These are phyloP conservation scores for Apamea epomidion DNA, from an alignment of 2,888 invertebrate genomes.

Conservation along the genomic window DNA sequence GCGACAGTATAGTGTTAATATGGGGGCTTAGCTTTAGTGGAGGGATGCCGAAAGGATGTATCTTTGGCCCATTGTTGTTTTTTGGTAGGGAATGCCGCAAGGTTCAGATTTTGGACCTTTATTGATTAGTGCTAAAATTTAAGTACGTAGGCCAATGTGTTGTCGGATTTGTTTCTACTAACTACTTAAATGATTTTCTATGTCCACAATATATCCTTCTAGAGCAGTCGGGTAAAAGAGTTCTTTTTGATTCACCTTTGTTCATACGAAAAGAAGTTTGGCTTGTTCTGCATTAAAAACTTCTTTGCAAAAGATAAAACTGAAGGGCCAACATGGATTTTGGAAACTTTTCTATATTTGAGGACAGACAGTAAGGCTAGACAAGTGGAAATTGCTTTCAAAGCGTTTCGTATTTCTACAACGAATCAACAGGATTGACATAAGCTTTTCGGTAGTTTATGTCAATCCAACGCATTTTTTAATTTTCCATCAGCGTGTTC, in stretches of 20 bases:
- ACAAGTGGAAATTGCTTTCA: no score
- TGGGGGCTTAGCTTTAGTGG: slow-evolving; percentile 34
- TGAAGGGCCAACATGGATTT: no score
- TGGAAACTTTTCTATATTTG: no score
- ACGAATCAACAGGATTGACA: no score
- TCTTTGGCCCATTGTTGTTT: not conserved
- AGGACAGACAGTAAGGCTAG: no score
- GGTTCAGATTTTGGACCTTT: not conserved
- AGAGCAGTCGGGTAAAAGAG: not conserved
- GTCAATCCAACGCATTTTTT: no score
- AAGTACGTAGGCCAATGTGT: not conserved
- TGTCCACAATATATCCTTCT: not conserved
- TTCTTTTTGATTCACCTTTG: not conserved
- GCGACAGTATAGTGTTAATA: slow-evolving; percentile 55
- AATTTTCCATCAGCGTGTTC: no score
- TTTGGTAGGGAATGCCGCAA: not conserved
- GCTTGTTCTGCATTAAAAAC: no score
- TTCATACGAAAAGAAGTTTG: not conserved
- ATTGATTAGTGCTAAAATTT: not conserved
- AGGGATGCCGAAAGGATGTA: slow-evolving; percentile 40
- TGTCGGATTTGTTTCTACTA: not conserved
- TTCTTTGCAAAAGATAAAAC: no score
- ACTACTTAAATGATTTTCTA: not conserved
- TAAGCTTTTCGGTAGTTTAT: no score
- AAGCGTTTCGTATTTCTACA: no score